Base-by-base conservation (phyloP, 35 echinoderm and acorn worm species). In the Apostichopus californicus region DNA sequence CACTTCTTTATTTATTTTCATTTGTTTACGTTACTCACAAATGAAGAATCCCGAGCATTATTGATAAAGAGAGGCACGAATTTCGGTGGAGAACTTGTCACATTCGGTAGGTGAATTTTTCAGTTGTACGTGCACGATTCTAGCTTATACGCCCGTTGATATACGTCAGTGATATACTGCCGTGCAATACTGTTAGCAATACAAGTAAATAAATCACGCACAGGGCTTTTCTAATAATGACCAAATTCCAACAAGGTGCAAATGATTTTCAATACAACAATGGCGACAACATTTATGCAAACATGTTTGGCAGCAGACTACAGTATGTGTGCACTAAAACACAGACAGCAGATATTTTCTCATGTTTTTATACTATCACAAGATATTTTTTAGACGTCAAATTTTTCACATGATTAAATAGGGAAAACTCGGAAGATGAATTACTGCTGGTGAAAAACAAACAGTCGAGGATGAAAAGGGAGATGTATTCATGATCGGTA, bases 11-110 rank as follows among this genome's bases (percentile, higher is more conserved):
- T 75, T 75, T 75, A 75, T 18, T 22, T 75, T 22, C 17, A 7
- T 75, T 75, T 75, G 71, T 75, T 75, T 75, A 75, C 15, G n/a
- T 75, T 75, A 75, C 71, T 75, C 71, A 75, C 17, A 75, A 75
- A 75, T 75, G 71, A 75, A 75, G 20, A 18, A 75, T 22, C 71
- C 17, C 20, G n/a, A 75, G 6, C 71, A 75, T 75, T 22, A 22
- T 22, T 24, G 71, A 75, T 75, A 75, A 75, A 75, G n/a, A 75
- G 18, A 18, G 6, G n/a, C 71, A 75, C n/a, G 18, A 75, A 75
- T 75, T 75, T 75, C 6, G 15, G 12, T 6, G 8, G 17, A 75
- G 6, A 75, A 75, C 71, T 18, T 75, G 71, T 75, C 71, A 75
- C 71, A 46, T 75, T 75, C 71, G 6, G 71, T 75, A 22, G 12